Evolutionary conservation across 2,797 vertebrate species (phyloP).

Genomic region (Caiman crocodilus): DNA sequence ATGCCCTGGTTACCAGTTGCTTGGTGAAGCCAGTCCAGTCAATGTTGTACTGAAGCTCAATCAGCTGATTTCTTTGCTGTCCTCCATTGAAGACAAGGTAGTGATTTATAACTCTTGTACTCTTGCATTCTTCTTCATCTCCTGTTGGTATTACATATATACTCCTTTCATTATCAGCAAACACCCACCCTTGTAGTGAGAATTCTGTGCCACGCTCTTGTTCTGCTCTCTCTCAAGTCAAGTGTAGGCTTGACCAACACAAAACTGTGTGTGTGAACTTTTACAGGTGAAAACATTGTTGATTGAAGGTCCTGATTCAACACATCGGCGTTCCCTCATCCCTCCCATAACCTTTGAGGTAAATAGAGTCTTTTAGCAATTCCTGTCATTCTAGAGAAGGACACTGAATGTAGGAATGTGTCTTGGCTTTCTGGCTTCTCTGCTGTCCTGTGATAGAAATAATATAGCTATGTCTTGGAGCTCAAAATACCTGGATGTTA

Average conservation of each 20-base stretch:
- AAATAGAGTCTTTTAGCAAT: neutral
- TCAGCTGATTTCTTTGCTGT: slow-evolving; percentile 91
- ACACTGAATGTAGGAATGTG: neutral
- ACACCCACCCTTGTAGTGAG: neutral
- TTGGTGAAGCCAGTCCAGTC: slow-evolving; percentile 81
- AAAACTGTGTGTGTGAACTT: neutral
- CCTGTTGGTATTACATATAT: neutral
- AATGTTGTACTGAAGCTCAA: slow-evolving; percentile 87
- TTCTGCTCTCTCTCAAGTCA: neutral
- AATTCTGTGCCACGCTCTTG: neutral
- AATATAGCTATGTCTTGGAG: slow-evolving; percentile 1
- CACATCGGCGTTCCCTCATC: slow-evolving; percentile 92
- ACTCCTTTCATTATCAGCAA: neutral
- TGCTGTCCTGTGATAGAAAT: slow-evolving; percentile 20
- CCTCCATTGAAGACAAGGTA: slow-evolving; percentile 97
- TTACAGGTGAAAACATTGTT: slow-evolving; percentile 83
- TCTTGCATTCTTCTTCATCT: neutral
- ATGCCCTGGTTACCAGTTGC: slow-evolving; percentile 77
- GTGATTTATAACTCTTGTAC: neutral
- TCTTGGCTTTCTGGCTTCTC: neutral
- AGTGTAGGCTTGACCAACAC: neutral
- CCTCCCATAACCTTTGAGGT: slow-evolving; percentile 94
- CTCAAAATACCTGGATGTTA: neutral
- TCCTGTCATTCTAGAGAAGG: neutral
- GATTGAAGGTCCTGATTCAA: slow-evolving; percentile 86